Evolutionary conservation across 1,140 invertebrate species (phyloP).

Genomic region (Heliconius nattereri): DNA sequence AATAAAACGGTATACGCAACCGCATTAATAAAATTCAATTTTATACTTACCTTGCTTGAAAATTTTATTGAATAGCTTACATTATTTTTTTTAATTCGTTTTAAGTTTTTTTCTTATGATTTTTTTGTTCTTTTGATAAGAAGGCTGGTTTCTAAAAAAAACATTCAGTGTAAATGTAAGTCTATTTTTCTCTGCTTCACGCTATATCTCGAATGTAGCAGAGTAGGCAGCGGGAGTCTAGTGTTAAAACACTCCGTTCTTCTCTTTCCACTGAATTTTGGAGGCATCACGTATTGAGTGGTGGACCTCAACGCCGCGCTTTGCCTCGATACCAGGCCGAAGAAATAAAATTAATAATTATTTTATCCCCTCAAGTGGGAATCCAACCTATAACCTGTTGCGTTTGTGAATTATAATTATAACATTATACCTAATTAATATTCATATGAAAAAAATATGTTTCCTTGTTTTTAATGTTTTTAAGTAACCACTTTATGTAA

Average conservation of each 20-base stretch:
- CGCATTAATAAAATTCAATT: slow-evolving; percentile 36
- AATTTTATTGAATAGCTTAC: slow-evolving; percentile 14
- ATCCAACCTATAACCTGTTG: too few species aligned
- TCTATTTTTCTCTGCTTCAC: too few species aligned
- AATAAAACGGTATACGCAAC: slow-evolving; percentile 43
- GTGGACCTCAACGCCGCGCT: too few species aligned
- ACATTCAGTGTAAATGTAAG: too few species aligned
- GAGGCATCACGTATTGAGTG: too few species aligned
- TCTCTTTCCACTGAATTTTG: too few species aligned
- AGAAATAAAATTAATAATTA: too few species aligned
- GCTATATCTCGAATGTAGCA: too few species aligned
- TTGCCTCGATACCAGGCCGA: too few species aligned
- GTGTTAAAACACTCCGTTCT: too few species aligned
- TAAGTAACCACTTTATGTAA: neutral
- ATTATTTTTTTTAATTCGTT: neutral
- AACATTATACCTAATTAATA: neutral
- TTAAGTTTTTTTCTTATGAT: neutral
- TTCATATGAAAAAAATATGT: neutral
- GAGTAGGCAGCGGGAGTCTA: too few species aligned
- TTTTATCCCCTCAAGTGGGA: too few species aligned
- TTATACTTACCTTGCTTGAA: slow-evolving; percentile 14
- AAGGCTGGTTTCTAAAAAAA: neutral
- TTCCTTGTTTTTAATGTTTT: neutral
- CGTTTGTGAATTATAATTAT: neutral
- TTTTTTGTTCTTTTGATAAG: neutral